A percentile compares a stretch with the other conserved stretches of the same genome.
phyloP scores from a whole-genome alignment of 2,113 vertebrate species.

The Brachyhypopomus gauderio region DNA sequence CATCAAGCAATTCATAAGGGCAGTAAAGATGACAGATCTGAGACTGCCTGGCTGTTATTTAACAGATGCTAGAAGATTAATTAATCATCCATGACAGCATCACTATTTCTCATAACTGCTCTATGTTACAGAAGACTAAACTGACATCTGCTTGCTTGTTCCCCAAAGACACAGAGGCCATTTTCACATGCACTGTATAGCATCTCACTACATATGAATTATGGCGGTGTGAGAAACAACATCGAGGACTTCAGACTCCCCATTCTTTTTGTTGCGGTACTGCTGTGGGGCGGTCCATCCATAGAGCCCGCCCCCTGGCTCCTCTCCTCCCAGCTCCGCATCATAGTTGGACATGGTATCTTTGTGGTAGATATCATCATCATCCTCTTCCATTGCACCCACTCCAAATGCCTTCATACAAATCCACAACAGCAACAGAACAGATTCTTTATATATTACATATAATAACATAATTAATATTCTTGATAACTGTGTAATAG shows the following conservation, averaged over 20 bases:
- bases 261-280: constrained; percentile 75
- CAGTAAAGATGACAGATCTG: too few species aligned
- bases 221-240: neutral
- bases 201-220: too few species aligned
- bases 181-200: too few species aligned
- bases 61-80: too few species aligned
- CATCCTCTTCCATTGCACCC: constrained; percentile 92
- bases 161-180: too few species aligned
- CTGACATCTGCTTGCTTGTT: too few species aligned
- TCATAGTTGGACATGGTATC: constrained; percentile 91
- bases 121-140: too few species aligned
- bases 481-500: neutral
- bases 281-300: constrained; percentile 94
- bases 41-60: too few species aligned
- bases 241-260: constrained; percentile 41
- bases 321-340: constrained; percentile 83
- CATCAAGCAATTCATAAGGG: too few species aligned
- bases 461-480: too few species aligned
- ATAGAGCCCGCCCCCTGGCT: constrained; percentile 89
- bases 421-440: neutral
- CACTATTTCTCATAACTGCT: too few species aligned
- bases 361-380: constrained; percentile 90
- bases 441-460: neutral
- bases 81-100: too few species aligned
- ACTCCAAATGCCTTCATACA: constrained; percentile 88